Evolutionary conservation across 2,888 invertebrate genomes (phyloP), one percentile per base, ranked within the genome.

Genomic region (Hirtodrosophila confusa): DNA sequence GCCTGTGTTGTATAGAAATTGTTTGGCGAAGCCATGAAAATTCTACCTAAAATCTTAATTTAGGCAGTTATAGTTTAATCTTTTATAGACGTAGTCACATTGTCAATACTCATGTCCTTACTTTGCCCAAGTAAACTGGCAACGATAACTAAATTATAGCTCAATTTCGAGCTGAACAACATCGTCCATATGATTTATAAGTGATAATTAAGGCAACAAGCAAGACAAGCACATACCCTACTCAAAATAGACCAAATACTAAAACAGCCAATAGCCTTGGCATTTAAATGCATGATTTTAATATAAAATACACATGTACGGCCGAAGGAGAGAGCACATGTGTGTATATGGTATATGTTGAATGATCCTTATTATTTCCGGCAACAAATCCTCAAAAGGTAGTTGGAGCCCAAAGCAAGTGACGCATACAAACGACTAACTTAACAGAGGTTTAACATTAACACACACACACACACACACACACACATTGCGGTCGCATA

Each of bases 371-470:
- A 61, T 71, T 64, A 67, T 71, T 68, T 61, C 57, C 64, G 54
- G 61, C 56, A 47, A 64, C 63, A 71, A 58, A 65, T 58, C 65
- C 64, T 60, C 62, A 64, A 61, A 60, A 61, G 54, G 60, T 62
- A 55, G 66, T 61, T 66, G 66, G 55, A 44, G 55, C 66, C 50
- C 62, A 57, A 53, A 51, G 54, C 58, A 70, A 61, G 44, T 65
- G 61, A 50, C 63, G 72, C 72, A 72, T 72, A 72, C 69, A 69
- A 72, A 72, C 58, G 69, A 66, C 66, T 60, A 57, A 56, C 65
- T 69, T 69, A 69, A 63, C 67, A 70, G 69, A 54, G 65, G 51
- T 63, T 58, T 56, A 44, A 67, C 69, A 67, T 66, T 69, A 62
- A 50, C 54, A 60, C 60, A 56, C 43, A 33, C 8, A n/a, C 48